Base-by-base conservation (phyloP, 2,113 vertebrate genomes). In the Vulpes ferrilata region DNA sequence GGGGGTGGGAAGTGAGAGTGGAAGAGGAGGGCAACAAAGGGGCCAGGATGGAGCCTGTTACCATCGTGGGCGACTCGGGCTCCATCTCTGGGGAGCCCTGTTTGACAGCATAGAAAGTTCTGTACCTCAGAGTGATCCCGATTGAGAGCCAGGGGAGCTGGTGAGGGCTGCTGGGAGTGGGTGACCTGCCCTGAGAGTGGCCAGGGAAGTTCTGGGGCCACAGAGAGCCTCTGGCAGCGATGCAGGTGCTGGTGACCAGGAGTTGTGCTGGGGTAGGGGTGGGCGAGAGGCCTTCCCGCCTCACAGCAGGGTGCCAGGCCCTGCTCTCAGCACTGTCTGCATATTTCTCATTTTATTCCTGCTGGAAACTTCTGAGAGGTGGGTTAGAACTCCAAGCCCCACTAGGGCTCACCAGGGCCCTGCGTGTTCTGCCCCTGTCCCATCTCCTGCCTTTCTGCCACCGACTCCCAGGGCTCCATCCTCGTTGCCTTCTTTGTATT, bases 231-330 rank as follows among this genome's bases (percentile, higher is more conserved):
- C 38, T 7, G 0, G 10, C 60, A 8, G 60, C 30, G 69, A 48
- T 10, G 17, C 11, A 38, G 5, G 27, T 5, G 10, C 22, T 43
- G 23, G 27, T 3, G 3, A 13, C 43, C 43, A 43, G 82, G n/a
- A 51, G 11, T 15, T 30, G 48, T 43, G 19, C 10, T 30, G 80
- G 43, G 51, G 12, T 27, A 38, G 79, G 2, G 82, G 78, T 83
- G 78, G 5, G 59, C 2, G 59, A 48, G 74, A 51, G 48, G 35
- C 59, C 35, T 5, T 19, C 1, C 0, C 0, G 79, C 22, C 69
- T 19, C 1, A 4, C 23, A 25, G 74, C 15, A 1, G 57, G 43
- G 16, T 11, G 0, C 10, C 17, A 20, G 88, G 59, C 32, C 0
- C 53, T 6, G 57, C 1, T 23, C 53, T 32, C 19, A 3, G 64